A percentile compares a stretch with the other conserved stretches of the same genome.
Conservation (phyloP, 2,113 vertebrate species). For the Hystrix brachyura region DNA sequence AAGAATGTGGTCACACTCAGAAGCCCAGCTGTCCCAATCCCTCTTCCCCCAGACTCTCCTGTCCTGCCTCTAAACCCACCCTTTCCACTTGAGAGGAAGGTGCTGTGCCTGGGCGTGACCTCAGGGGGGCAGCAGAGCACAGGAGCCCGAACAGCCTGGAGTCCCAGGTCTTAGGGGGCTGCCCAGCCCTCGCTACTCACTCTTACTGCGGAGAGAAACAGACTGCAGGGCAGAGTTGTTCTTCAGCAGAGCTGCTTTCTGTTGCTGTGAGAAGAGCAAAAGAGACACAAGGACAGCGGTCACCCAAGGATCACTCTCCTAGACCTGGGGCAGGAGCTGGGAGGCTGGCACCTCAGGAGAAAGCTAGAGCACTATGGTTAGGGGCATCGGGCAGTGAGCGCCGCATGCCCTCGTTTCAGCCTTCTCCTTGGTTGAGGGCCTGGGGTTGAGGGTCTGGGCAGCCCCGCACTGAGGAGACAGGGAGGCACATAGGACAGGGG, state of each 20-base stretch:
- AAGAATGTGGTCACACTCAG: background rate
- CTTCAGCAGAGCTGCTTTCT: conserved; percentile 93
- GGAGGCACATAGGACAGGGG: conserved; percentile 35
- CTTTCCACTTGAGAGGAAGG: background rate
- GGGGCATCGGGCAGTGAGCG: background rate
- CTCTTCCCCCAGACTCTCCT: background rate
- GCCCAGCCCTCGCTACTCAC: conserved; percentile 87
- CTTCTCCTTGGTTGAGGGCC: background rate
- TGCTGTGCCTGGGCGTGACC: background rate
- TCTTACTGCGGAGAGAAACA: conserved; percentile 92
- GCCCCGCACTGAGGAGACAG: background rate
- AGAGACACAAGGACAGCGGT: conserved; percentile 50
- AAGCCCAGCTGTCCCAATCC: background rate
- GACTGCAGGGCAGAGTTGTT: conserved; percentile 94
- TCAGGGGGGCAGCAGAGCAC: conserved; percentile 67
- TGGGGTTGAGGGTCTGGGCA: conserved; percentile 9
- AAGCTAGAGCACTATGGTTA: background rate
- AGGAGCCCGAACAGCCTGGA: background rate
- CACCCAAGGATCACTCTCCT: background rate
- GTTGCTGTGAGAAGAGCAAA: conserved; percentile 89
- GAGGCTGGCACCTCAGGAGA: background rate
- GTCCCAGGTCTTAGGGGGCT: background rate
- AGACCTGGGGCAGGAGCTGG: background rate
- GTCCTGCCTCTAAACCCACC: background rate
- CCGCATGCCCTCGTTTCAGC: no score